phyloP scores from a whole-genome alignment of 2,888 invertebrate genomes.

The Scaeva pyrastri region DNA sequence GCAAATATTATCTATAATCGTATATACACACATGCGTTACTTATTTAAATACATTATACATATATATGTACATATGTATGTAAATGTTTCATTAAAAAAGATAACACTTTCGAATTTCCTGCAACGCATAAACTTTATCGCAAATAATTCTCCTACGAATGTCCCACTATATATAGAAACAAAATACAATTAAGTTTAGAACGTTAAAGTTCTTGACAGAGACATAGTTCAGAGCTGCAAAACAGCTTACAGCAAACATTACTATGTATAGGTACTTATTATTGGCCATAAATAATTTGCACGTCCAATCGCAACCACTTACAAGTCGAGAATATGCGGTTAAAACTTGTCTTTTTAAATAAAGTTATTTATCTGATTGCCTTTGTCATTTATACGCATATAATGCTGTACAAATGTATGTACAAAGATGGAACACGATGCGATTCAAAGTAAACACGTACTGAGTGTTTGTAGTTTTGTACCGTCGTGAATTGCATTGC shows the following conservation, averaged over 20 bases:
- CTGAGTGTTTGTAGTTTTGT: constrained; percentile 5
- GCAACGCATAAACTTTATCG: not conserved
- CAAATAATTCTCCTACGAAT: not conserved
- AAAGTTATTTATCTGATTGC: constrained; percentile 30
- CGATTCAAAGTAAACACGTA: constrained; percentile 55
- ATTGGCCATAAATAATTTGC: constrained; percentile 24
- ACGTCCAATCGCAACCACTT: constrained; percentile 25
- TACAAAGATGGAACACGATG: not conserved
- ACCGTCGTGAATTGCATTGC: constrained; percentile 62
- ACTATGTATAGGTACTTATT: not conserved
- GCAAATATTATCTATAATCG: too few relatives aligned
- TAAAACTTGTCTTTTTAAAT: constrained; percentile 38
- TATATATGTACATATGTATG: too few relatives aligned
- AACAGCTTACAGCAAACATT: constrained; percentile 17
- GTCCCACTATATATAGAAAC: constrained; percentile 1
- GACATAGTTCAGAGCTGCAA: constrained; percentile 37
- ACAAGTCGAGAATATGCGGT: constrained; percentile 37
- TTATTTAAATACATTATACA: too few relatives aligned
- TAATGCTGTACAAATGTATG: not conserved
- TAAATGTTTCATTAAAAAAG: constrained; percentile 9
- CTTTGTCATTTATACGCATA: constrained; percentile 15
- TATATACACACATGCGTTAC: too few relatives aligned
- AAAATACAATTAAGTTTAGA: not conserved
- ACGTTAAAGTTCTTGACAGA: constrained; percentile 40
- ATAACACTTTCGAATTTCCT: constrained; percentile 2